Evolutionary conservation across 2,888 invertebrate species (phyloP).

Genomic region (Sclerodermus sp.): DNA sequence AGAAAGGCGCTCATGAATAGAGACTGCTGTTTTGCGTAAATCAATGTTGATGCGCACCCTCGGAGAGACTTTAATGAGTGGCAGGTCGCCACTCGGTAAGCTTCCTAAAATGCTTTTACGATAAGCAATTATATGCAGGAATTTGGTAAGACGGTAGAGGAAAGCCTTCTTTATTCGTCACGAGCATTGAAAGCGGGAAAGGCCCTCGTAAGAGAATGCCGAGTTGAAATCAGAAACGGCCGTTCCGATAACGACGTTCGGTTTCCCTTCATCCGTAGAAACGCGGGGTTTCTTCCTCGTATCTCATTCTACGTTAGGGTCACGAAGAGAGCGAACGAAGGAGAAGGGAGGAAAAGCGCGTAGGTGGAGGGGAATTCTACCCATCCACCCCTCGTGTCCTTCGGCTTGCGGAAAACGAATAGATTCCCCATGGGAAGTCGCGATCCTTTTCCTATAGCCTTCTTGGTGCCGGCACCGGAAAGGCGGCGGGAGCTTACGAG

Average conservation of each 20-base stretch:
- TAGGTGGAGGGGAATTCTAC: too few relatives aligned
- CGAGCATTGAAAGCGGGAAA: too few relatives aligned
- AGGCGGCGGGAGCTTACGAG: constrained; percentile 43
- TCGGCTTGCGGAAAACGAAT: constrained; percentile 38
- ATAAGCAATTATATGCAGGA: not conserved
- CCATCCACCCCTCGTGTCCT: constrained; percentile 1
- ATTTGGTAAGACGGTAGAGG: constrained; percentile 7
- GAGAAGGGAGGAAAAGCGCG: not conserved
- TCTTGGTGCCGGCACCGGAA: constrained; percentile 27
- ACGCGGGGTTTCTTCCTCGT: constrained; percentile 4
- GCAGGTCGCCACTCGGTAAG: too few relatives aligned
- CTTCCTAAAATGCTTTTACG: too few relatives aligned
- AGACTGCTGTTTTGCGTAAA: too few relatives aligned
- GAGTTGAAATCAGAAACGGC: constrained; percentile 11
- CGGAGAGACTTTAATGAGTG: too few relatives aligned
- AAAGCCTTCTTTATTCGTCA: constrained; percentile 5
- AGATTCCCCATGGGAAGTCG: constrained; percentile 50
- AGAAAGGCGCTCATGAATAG: too few relatives aligned
- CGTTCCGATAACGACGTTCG: constrained; percentile 25
- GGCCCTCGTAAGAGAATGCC: not conserved
- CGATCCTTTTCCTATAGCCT: constrained; percentile 27
- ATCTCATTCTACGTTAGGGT: constrained; percentile 2
- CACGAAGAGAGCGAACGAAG: not conserved
- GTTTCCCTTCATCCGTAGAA: constrained; percentile 14
- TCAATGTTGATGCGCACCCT: too few relatives aligned